Evolutionary conservation across 1,140 invertebrate genomes (phyloP).

Genomic region (Ericerus pela): DNA sequence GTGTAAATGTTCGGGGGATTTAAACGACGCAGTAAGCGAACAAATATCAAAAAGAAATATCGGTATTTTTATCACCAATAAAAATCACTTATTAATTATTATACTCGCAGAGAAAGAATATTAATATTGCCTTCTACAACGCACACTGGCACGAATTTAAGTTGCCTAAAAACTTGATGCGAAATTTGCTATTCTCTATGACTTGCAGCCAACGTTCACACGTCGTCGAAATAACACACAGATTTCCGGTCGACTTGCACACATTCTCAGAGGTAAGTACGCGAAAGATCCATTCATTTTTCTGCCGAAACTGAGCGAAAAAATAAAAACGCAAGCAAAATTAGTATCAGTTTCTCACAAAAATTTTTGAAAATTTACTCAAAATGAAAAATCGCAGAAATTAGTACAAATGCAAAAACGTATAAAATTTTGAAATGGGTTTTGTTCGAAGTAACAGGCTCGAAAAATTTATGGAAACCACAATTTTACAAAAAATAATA

Average conservation of each 20-base stretch:
- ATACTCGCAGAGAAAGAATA: not conserved
- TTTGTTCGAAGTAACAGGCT: too few species aligned
- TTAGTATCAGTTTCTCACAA: too few species aligned
- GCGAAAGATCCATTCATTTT: too few species aligned
- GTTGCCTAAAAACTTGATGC: not conserved
- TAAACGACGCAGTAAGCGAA: not conserved
- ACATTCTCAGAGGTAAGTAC: slow-evolving; percentile 1
- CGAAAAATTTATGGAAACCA: too few species aligned
- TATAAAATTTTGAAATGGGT: too few species aligned
- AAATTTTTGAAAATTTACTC: too few species aligned
- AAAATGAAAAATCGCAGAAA: too few species aligned
- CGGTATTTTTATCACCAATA: too few species aligned
- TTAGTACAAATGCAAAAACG: too few species aligned
- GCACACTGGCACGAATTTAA: slow-evolving; percentile 6
- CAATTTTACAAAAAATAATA: too few species aligned
- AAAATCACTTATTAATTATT: not conserved
- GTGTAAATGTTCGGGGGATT: not conserved
- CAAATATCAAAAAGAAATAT: not conserved
- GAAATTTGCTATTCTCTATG: not conserved
- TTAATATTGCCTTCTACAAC: slow-evolving; percentile 1
- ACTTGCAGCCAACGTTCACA: not conserved
- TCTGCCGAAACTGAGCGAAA: too few species aligned
- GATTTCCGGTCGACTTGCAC: not conserved
- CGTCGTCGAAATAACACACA: slow-evolving; percentile 1
- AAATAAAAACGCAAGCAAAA: too few species aligned